Evolutionary conservation across 2,113 vertebrate genomes (phyloP).

Genomic region (Ranitomeya variabilis): DNA sequence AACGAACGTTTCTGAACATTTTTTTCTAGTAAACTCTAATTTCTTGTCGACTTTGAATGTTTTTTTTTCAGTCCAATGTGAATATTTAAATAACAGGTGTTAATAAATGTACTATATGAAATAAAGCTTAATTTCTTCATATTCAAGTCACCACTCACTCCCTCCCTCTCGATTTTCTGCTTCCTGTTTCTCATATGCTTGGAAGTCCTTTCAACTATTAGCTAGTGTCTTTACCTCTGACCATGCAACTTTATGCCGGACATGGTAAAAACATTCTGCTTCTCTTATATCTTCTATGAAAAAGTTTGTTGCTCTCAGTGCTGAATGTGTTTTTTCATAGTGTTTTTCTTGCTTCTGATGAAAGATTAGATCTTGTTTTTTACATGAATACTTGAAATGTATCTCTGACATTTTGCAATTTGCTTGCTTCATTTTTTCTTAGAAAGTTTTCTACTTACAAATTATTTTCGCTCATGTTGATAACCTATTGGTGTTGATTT

Average conservation of each 20-base stretch:
- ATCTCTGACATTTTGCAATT: background rate
- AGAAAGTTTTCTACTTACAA: background rate
- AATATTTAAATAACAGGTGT: background rate
- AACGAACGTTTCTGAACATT: too few species aligned
- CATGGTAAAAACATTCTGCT: background rate
- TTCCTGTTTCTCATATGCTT: constrained; percentile 7
- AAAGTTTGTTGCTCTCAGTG: background rate
- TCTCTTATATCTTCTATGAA: background rate
- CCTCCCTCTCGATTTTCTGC: background rate
- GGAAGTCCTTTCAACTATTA: background rate
- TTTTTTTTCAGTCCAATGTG: background rate
- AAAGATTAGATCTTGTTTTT: background rate
- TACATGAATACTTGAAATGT: too few species aligned
- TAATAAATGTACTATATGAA: background rate
- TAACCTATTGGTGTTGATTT: background rate
- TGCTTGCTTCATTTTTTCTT: background rate
- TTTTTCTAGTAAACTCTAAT: too few species aligned
- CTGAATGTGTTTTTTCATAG: background rate
- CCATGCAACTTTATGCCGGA: background rate
- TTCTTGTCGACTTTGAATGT: too few species aligned
- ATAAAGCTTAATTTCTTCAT: background rate
- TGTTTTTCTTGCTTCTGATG: background rate
- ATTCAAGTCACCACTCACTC: background rate
- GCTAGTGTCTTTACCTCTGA: background rate
- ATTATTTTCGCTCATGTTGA: background rate